phyloP scores from a whole-genome alignment of 2,797 vertebrate species.

The Hoplostethus atlanticus region DNA sequence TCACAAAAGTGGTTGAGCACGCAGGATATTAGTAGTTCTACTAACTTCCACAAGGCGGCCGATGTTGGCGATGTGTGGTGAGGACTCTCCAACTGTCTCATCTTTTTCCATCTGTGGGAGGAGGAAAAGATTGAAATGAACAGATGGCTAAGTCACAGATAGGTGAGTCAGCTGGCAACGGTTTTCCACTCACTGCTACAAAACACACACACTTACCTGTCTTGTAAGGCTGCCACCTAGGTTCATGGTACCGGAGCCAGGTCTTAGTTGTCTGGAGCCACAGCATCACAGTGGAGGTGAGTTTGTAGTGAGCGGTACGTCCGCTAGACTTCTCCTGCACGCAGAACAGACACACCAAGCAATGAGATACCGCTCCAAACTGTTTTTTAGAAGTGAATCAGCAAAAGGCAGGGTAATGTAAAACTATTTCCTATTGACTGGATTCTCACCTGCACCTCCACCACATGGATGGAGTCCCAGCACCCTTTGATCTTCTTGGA shows the following conservation, averaged over 20 bases:
- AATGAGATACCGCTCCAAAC: slow-evolving; percentile 1
- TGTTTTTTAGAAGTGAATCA: too few species aligned
- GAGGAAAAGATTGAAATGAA: background rate
- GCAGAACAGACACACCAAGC: slow-evolving; percentile 14
- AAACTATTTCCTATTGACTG: slow-evolving; percentile 13
- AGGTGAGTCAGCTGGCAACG: background rate
- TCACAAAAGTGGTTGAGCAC: background rate
- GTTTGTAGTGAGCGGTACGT: slow-evolving; percentile 97
- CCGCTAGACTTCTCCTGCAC: slow-evolving; percentile 97
- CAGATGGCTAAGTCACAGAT: too few species aligned
- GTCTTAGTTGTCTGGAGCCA: slow-evolving; percentile 99
- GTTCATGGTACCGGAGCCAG: slow-evolving; percentile 98
- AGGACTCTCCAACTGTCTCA: slow-evolving; percentile 95
- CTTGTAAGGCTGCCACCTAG: slow-evolving; percentile 97
- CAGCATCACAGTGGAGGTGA: slow-evolving; percentile 99
- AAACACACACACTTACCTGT: slow-evolving; percentile 85
- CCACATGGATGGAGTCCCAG: slow-evolving; percentile 99
- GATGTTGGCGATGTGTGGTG: slow-evolving; percentile 98
- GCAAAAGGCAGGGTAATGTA: background rate
- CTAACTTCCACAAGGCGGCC: slow-evolving; percentile 98
- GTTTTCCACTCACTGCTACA: background rate
- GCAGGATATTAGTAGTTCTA: background rate
- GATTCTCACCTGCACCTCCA: slow-evolving; percentile 96
- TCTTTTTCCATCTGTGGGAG: slow-evolving; percentile 95
- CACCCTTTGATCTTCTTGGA: slow-evolving; percentile 99